Evolutionary conservation across 92 coral and sea anemone genomes (phyloP).

Genomic region (Porites cylindrica): DNA sequence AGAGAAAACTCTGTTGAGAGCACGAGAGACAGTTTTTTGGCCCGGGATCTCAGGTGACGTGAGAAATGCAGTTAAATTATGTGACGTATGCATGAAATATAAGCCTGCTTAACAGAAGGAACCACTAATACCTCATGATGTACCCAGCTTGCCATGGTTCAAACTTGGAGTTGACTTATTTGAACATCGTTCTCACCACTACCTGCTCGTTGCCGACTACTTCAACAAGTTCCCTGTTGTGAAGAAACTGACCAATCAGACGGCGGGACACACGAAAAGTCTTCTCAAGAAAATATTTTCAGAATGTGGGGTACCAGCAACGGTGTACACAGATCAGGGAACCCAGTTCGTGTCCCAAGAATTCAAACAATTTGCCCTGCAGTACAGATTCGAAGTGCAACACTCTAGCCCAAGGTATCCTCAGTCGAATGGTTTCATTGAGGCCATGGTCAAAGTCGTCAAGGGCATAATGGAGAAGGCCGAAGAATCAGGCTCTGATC

Average conservation of each 20-base stretch:
- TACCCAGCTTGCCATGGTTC: slow-evolving; percentile 21
- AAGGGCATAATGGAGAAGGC: slow-evolving; percentile 27
- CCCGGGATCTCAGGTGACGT: slow-evolving; percentile 16
- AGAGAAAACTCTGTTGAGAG: slow-evolving; percentile 20
- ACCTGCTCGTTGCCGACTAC: slow-evolving; percentile 17
- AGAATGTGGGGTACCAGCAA: slow-evolving; percentile 31
- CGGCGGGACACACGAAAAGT: not conserved
- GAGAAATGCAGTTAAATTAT: slow-evolving; percentile 38
- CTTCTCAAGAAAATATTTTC: slow-evolving; percentile 18
- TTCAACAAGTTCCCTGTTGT: slow-evolving; percentile 29
- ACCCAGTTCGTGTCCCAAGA: slow-evolving; percentile 31
- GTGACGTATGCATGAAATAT: slow-evolving; percentile 9
- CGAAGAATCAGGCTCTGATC: slow-evolving; percentile 26
- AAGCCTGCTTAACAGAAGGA: slow-evolving; percentile 33
- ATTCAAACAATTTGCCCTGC: slow-evolving; percentile 12
- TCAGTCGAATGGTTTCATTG: slow-evolving; percentile 31
- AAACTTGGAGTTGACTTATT: slow-evolving; percentile 24
- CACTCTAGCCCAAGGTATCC: slow-evolving; percentile 26
- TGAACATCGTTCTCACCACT: not conserved
- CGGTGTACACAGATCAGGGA: not conserved
- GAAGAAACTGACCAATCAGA: slow-evolving; percentile 20
- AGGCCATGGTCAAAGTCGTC: slow-evolving; percentile 20
- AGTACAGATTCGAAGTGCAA: slow-evolving; percentile 19
- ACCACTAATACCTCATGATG: slow-evolving; percentile 21
- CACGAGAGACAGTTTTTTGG: slow-evolving; percentile 36